phyloP scores from a whole-genome alignment of 2,113 vertebrate species.

The Psephotus haematonotus region DNA sequence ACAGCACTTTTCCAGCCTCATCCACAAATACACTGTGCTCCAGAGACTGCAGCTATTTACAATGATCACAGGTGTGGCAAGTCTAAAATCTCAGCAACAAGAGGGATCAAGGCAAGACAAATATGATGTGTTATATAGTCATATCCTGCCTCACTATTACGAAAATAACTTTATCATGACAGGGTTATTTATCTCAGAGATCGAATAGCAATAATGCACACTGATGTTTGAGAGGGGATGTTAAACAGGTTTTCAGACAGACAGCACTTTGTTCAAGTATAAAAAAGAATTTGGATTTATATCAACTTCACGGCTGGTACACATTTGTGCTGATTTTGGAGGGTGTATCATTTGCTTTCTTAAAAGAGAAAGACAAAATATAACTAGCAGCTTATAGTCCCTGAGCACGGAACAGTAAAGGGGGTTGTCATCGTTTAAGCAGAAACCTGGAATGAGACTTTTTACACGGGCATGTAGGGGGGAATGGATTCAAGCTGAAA shows the following conservation, averaged over 20 bases:
- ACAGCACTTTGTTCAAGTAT: background rate
- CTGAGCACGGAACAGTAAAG: background rate
- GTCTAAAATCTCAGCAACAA: background rate
- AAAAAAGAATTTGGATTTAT: background rate
- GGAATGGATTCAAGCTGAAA: background rate
- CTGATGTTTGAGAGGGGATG: background rate
- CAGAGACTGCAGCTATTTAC: background rate
- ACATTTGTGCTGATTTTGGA: background rate
- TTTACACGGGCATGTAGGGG: background rate
- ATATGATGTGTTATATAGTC: background rate
- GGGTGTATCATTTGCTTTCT: background rate
- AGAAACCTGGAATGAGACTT: background rate
- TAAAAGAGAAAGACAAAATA: background rate
- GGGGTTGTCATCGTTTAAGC: background rate
- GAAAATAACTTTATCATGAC: background rate
- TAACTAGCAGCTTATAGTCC: background rate
- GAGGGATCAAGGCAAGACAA: background rate
- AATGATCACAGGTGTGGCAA: slow-evolving; percentile 17
- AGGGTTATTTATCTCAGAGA: background rate
- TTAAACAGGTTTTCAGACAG: slow-evolving; percentile 18
- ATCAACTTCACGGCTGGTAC: background rate
- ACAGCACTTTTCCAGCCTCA: slow-evolving; percentile 20
- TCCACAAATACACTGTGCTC: background rate
- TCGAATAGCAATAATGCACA: background rate
- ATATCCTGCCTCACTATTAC: background rate